Conservation (phyloP, 2,113 vertebrate genomes). For the Silurus asotus region DNA sequence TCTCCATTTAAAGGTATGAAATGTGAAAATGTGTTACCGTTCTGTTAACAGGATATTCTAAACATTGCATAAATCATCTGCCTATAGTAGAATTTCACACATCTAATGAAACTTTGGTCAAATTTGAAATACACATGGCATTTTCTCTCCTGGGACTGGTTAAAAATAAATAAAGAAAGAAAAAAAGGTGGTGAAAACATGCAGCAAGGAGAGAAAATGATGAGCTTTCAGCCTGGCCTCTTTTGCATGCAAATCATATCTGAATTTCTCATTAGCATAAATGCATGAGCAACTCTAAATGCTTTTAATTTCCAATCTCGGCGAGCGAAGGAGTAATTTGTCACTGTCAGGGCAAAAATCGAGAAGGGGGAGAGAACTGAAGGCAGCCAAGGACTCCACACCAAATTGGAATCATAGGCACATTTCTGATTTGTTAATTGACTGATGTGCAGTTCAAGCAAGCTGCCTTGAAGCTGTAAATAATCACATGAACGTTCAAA, state of each 20-base stretch:
- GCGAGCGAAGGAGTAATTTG: slow-evolving; percentile 99
- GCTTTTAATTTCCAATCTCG: slow-evolving; percentile 99
- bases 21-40: not conserved
- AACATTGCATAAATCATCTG: slow-evolving; percentile 2
- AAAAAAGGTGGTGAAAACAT: slow-evolving; percentile 80
- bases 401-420: slow-evolving; percentile 99
- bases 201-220: slow-evolving; percentile 81
- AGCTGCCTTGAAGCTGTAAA: slow-evolving; percentile 97
- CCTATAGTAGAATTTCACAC: slow-evolving; percentile 52
- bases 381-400: slow-evolving; percentile 87
- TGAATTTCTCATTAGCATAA: slow-evolving; percentile 99
- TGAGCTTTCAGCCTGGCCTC: slow-evolving; percentile 97
- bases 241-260: slow-evolving; percentile 99
- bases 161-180: slow-evolving; percentile 61
- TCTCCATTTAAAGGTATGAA: not conserved
- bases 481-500: slow-evolving; percentile 90
- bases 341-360: slow-evolving; percentile 99
- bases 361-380: slow-evolving; percentile 82
- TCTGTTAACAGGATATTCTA: slow-evolving; percentile 9
- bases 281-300: slow-evolving; percentile 99
- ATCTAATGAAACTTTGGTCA: slow-evolving; percentile 54
- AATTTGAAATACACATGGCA: slow-evolving; percentile 57
- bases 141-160: slow-evolving; percentile 57
- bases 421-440: slow-evolving; percentile 99
- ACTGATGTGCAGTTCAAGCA: slow-evolving; percentile 96